Percentiles rank a stretch among this genome's conserved stretches.
phyloP scores from a whole-genome alignment of 2,113 vertebrate genomes.

The Mormoops blainvillei region DNA sequence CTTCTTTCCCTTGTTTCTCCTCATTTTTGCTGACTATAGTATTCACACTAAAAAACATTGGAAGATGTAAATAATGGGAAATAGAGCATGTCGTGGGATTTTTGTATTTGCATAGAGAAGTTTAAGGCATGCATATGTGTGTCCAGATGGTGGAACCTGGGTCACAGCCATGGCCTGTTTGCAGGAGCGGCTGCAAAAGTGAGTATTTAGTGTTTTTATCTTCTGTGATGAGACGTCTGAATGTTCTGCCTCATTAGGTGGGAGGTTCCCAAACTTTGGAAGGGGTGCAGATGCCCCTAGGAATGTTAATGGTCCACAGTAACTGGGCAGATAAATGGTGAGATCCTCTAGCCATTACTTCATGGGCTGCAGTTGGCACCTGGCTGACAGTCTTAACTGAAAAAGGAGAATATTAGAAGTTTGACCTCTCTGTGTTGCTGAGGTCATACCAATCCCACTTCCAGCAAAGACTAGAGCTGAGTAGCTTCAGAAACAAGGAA shows the following conservation, averaged over 20 bases:
- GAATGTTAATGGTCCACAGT: neutral
- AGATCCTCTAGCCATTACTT: neutral
- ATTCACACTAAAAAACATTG: neutral
- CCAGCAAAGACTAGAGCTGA: neutral
- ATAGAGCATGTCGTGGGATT: neutral
- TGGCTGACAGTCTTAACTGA: neutral
- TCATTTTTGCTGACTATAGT: neutral
- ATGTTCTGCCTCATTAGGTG: neutral
- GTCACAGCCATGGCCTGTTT: neutral
- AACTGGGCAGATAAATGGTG: neutral
- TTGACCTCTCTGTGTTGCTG: neutral
- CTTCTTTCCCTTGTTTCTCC: neutral
- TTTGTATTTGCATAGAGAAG: neutral
- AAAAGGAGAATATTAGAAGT: neutral
- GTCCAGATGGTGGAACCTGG: neutral
- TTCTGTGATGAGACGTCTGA: neutral
- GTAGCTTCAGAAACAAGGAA: neutral
- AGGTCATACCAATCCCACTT: neutral
- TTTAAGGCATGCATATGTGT: neutral
- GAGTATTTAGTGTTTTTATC: neutral
- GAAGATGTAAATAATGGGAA: neutral
- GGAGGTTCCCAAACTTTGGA: neutral
- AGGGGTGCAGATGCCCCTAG: neutral
- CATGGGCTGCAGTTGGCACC: neutral
- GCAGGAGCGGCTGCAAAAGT: neutral